Conservation (phyloP, 2,797 vertebrate species). For the Silurus aristotelis region DNA sequence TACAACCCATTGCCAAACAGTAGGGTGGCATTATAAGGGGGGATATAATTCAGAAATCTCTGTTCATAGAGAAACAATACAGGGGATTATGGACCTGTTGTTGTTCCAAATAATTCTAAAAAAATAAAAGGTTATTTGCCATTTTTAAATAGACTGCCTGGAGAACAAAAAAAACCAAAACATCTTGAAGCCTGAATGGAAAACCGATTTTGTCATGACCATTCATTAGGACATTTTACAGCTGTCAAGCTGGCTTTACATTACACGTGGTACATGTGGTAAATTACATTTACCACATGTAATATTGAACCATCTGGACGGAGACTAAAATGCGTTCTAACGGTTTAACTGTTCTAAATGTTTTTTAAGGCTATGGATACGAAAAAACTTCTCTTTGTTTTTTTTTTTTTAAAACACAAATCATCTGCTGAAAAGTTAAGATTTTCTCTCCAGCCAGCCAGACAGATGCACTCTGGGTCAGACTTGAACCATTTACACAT, state of each 20-base stretch:
- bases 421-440: neutral
- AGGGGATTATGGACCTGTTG: slow-evolving; percentile 48
- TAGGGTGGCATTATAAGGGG: slow-evolving; percentile 51
- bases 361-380: neutral
- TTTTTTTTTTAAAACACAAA: neutral
- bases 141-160: slow-evolving; percentile 28
- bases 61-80: slow-evolving; percentile 43
- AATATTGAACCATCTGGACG: neutral
- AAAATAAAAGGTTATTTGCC: neutral
- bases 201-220: slow-evolving; percentile 2
- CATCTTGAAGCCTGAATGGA: slow-evolving; percentile 25
- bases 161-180: neutral
- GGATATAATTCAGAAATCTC: slow-evolving; percentile 61
- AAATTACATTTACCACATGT: slow-evolving; percentile 24
- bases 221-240: slow-evolving; percentile 24
- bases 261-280: slow-evolving; percentile 20
- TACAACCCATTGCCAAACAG: slow-evolving; percentile 52
- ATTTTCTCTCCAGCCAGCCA: neutral
- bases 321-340: slow-evolving; percentile 6
- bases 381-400: neutral
- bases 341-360: neutral
- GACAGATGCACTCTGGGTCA: slow-evolving; percentile 23
- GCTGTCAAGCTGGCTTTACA: slow-evolving; percentile 12
- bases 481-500: slow-evolving; percentile 5
- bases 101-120: neutral